Evolutionary conservation across 2,797 vertebrate species (phyloP).

Genomic region (Anas flavirostris): DNA sequence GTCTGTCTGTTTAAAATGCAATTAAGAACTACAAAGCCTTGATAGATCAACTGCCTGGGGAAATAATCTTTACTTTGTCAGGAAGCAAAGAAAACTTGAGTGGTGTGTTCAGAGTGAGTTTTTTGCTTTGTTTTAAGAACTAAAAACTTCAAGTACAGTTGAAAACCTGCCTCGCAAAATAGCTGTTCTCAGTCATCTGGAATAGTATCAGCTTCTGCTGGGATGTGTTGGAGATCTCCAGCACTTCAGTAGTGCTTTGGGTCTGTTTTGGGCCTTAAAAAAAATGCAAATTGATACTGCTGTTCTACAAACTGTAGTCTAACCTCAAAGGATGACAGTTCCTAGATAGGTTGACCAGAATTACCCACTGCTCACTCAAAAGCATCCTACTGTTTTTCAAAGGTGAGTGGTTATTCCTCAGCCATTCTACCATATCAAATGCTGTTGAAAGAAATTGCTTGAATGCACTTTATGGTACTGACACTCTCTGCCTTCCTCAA

Average conservation of each 20-base stretch:
- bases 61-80: conserved; percentile 14
- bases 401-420: background rate
- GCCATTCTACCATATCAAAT: background rate
- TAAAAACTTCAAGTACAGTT: background rate
- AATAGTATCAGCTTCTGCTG: background rate
- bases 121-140: background rate
- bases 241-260: background rate
- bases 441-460: background rate
- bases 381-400: background rate
- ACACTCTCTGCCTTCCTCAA: background rate
- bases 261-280: background rate
- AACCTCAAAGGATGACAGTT: background rate
- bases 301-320: background rate
- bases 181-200: background rate
- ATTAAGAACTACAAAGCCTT: background rate
- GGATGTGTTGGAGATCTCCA: background rate
- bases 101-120: background rate
- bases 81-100: background rate
- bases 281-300: background rate
- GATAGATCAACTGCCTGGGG: background rate
- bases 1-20: background rate
- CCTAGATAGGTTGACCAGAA: background rate
- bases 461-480: background rate
- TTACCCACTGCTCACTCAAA: background rate
- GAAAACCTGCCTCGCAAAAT: background rate